phyloP scores from a whole-genome alignment of 2,113 vertebrate genomes.

The Syngnathus typhle region DNA sequence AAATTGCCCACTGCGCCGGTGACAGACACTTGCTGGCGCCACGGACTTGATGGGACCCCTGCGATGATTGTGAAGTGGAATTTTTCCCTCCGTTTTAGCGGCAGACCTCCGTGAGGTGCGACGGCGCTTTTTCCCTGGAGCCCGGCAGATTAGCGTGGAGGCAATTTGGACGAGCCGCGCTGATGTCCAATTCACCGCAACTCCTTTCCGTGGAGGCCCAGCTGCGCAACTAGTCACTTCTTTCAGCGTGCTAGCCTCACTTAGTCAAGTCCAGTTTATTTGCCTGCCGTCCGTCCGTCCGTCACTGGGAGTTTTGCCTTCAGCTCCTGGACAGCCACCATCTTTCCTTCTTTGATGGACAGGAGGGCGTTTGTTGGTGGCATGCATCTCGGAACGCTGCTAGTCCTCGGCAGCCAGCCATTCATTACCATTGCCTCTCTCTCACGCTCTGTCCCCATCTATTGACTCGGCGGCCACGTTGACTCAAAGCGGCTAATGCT shows the following conservation, averaged over 20 bases:
- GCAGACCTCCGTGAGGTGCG: slow-evolving; percentile 11
- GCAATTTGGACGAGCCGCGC: slow-evolving; percentile 22
- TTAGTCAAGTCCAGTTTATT: too few relatives aligned
- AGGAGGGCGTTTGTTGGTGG: not conserved
- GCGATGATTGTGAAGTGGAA: slow-evolving; percentile 53
- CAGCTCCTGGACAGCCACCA: not conserved
- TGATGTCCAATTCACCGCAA: slow-evolving; percentile 19
- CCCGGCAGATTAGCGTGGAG: not conserved
- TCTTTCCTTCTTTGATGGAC: not conserved
- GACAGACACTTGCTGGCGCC: slow-evolving; percentile 51
- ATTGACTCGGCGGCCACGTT: slow-evolving; percentile 9
- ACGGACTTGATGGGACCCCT: slow-evolving; percentile 54
- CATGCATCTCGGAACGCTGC: not conserved
- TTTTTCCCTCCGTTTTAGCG: slow-evolving; percentile 30
- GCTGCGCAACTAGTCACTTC: too few relatives aligned
- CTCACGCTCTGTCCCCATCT: slow-evolving; percentile 1
- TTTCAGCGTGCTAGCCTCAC: not conserved
- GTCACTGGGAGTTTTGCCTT: not conserved
- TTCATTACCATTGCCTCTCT: not conserved
- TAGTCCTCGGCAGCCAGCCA: slow-evolving; percentile 2
- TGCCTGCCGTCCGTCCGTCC: too few relatives aligned
- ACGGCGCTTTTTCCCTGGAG: slow-evolving; percentile 6
- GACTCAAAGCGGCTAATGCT: slow-evolving; percentile 27
- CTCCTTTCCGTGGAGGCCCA: not conserved
- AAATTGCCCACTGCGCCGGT: slow-evolving; percentile 42